Base-by-base conservation (phyloP, 2,888 invertebrate genomes). In the Erpobdella octoculata region DNA sequence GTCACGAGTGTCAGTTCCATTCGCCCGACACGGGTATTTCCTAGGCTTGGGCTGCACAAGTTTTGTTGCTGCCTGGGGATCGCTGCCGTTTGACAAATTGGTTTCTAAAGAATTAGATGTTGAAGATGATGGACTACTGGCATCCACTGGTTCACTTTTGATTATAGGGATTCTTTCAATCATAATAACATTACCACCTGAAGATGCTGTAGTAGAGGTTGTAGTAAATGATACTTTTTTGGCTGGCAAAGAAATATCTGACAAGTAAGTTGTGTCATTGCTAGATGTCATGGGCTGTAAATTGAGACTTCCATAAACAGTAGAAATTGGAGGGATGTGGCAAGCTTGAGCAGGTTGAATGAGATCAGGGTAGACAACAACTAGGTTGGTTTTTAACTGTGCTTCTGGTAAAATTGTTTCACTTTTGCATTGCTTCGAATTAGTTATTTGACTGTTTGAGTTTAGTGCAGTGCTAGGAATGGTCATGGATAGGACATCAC, bases 1-100 rank as follows among this genome's bases (percentile, higher is more conserved):
- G 84, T 97, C 96, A 85, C 96, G 95, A 25, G 94, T 93, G 9
- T 96, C 96, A 53, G 96, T 95, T 85, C 96, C 96, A 85, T 93
- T 93, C 61, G 95, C 95, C 77, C 95, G 76, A 85, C 93, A 94
- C n/a, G 95, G 95, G 83, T 95, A 95, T 83, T 95, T 95, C 76
- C 95, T 87, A 28, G 94, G 93, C 83, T 95, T 95, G 35, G 76
- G 78, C 2, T 81, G 81, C 65, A 79, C 71, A 8, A 41, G 15
- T 18, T 35, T 46, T 28, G 33, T n/a, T 8, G 41, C 28, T 31
- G 41, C 15, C 3, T 46, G 28, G 6, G 48, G 8, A 6, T 46
- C 9, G 15, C 28, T 46, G n/a, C 12, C 62, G 6, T 31, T 35
- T 33, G 9, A 12, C 12, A n/a, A n/a, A 41, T 41, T 41, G 12